Percentiles rank a stretch among this genome's conserved stretches.
Evolutionary conservation across 2,888 invertebrate genomes (phyloP).

Genomic region (Polymixis lichenea): DNA sequence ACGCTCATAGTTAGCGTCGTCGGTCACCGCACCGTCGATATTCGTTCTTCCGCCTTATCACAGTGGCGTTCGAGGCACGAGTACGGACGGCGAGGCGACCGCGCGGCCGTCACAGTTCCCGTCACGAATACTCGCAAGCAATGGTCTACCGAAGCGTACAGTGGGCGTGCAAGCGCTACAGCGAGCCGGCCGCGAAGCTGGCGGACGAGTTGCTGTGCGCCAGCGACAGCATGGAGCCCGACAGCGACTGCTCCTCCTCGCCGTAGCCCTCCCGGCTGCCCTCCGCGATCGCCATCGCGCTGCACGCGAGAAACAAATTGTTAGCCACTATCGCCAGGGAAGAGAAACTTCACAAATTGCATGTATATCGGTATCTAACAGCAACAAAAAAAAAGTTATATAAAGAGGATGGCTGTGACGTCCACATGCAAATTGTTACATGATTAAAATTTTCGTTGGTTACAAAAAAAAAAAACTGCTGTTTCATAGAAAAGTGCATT

Average conservation of each 20-base stretch:
- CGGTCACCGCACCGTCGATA: slow-evolving; percentile 34
- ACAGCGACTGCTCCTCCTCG: slow-evolving; percentile 97
- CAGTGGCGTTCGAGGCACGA: slow-evolving; percentile 49
- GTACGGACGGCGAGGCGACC: slow-evolving; percentile 23
- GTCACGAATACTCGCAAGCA: slow-evolving; percentile 57
- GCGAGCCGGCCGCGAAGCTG: slow-evolving; percentile 96
- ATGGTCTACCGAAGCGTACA: slow-evolving; percentile 61
- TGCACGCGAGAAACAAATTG: slow-evolving; percentile 76
- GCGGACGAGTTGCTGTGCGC: slow-evolving; percentile 98
- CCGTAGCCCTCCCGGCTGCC: slow-evolving; percentile 97
- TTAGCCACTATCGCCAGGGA: neutral
- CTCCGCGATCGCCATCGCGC: slow-evolving; percentile 97
- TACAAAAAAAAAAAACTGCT: too few relatives aligned
- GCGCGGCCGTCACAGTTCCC: slow-evolving; percentile 39
- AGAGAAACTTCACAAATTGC: neutral
- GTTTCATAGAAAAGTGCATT: too few relatives aligned
- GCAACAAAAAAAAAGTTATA: neutral
- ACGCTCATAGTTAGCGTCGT: slow-evolving; percentile 30
- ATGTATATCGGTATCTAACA: neutral
- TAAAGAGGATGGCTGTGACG: neutral
- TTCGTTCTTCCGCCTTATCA: slow-evolving; percentile 47
- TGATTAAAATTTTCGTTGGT: too few relatives aligned
- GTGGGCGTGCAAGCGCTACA: slow-evolving; percentile 80
- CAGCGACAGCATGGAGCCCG: slow-evolving; percentile 98
- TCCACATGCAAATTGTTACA: too few relatives aligned